Conservation (phyloP, 2,888 invertebrate genomes). For the Lithophane leautieri region DNA sequence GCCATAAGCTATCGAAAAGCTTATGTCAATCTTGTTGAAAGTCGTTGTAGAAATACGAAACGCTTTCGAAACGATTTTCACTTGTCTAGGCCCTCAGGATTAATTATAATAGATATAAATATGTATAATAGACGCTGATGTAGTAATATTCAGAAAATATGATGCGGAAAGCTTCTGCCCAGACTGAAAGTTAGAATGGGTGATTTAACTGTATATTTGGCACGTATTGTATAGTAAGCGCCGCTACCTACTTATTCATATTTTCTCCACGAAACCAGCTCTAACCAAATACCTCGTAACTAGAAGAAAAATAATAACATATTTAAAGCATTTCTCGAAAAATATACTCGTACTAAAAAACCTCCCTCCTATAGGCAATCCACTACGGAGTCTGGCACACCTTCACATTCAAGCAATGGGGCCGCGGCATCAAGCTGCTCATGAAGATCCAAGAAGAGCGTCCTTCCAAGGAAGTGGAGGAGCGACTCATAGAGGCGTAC, state of each 20-base stretch:
- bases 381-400: slow-evolving; percentile 96
- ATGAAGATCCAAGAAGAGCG: slow-evolving; percentile 95
- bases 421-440: slow-evolving; percentile 94
- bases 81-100: too few relatives aligned
- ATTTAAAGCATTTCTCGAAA: neutral
- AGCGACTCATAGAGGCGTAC: slow-evolving; percentile 92
- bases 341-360: too few relatives aligned
- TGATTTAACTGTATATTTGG: neutral
- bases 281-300: neutral
- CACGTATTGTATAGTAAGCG: neutral
- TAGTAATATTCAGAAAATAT: neutral
- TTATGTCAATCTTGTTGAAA: too few relatives aligned
- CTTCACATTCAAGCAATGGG: slow-evolving; percentile 94
- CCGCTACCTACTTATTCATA: neutral
- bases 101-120: too few relatives aligned
- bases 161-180: neutral
- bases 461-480: slow-evolving; percentile 93
- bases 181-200: neutral
- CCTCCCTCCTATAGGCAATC: slow-evolving; percentile 88
- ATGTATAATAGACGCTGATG: too few relatives aligned
- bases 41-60: too few relatives aligned
- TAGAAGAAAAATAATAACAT: neutral
- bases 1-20: too few relatives aligned
- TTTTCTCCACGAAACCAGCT: neutral
- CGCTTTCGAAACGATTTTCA: too few relatives aligned